Percentiles rank a stretch among this genome's conserved stretches.
Evolutionary conservation across 2,888 invertebrate genomes (phyloP).

Genomic region (Miltochrista miniata): DNA sequence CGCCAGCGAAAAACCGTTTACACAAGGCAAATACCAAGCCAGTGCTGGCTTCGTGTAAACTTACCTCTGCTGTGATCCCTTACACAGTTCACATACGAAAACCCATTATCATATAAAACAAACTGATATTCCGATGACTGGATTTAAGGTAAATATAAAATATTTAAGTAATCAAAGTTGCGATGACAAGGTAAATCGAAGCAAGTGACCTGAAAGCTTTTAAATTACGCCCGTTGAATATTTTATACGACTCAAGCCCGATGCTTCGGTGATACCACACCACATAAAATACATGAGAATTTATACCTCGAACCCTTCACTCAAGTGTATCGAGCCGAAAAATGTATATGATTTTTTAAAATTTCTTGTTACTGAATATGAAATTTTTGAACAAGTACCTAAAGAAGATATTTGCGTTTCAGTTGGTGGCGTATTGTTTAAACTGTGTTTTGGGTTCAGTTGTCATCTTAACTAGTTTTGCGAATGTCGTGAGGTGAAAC

Average conservation of each 20-base stretch:
- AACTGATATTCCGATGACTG: conserved; percentile 24
- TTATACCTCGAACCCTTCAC: background rate
- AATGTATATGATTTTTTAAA: background rate
- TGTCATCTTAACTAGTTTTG: no score
- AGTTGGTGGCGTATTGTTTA: no score
- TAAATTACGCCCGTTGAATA: conserved; percentile 67
- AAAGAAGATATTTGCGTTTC: no score
- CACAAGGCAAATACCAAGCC: no score
- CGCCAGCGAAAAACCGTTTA: no score
- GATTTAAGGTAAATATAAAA: conserved; percentile 50
- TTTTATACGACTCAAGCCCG: conserved; percentile 59
- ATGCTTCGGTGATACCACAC: conserved; percentile 51
- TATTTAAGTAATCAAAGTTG: conserved; percentile 44
- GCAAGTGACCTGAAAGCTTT: conserved; percentile 68
- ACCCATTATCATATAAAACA: no score
- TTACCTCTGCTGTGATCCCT: no score
- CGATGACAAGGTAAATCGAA: conserved; percentile 38
- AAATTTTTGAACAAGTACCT: background rate
- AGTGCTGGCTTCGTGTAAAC: no score
- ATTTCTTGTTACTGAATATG: background rate
- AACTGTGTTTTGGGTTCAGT: no score
- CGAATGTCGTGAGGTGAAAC: no score
- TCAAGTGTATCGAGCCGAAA: conserved; percentile 1
- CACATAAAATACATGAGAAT: conserved; percentile 35
- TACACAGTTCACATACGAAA: no score